Conservation (phyloP, 2,888 invertebrate genomes). For the Lingula anatina region DNA sequence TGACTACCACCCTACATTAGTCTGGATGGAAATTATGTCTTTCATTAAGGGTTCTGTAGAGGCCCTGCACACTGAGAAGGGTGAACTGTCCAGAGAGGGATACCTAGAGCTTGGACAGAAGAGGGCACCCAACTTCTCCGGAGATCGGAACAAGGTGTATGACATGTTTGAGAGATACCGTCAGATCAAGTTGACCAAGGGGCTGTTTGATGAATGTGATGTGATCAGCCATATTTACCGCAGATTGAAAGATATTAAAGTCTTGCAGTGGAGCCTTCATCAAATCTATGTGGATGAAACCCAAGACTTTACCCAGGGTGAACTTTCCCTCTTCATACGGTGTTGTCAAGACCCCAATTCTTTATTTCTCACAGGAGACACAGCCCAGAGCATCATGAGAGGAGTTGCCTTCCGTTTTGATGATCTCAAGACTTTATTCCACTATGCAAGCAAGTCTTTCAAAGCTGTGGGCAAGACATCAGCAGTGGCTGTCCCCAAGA, state of each 20-base stretch:
- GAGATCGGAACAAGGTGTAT: slow-evolving; percentile 22
- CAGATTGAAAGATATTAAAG: slow-evolving; percentile 11
- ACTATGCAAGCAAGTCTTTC: slow-evolving; percentile 25
- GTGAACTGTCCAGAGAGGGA: slow-evolving; percentile 18
- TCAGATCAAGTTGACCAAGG: slow-evolving; percentile 17
- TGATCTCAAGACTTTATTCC: slow-evolving; percentile 35
- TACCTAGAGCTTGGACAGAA: slow-evolving; percentile 27
- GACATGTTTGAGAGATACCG: slow-evolving; percentile 21
- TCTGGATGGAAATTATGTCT: slow-evolving; percentile 43
- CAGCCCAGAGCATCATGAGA: slow-evolving; percentile 46
- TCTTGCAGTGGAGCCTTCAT: slow-evolving; percentile 20
- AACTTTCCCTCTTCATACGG: slow-evolving; percentile 30
- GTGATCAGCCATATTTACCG: slow-evolving; percentile 18
- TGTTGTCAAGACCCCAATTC: slow-evolving; percentile 35
- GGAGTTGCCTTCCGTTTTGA: slow-evolving; percentile 40
- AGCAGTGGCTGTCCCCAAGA: slow-evolving; percentile 21
- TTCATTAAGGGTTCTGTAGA: slow-evolving; percentile 37
- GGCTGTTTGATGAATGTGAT: slow-evolving; percentile 30
- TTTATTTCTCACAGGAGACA: slow-evolving; percentile 32
- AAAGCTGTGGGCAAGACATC: slow-evolving; percentile 18
- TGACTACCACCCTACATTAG: slow-evolving; percentile 29
- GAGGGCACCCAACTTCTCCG: slow-evolving; percentile 29
- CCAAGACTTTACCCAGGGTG: slow-evolving; percentile 43
- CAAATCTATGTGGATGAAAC: slow-evolving; percentile 42
- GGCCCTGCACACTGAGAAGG: slow-evolving; percentile 18